These are phyloP conservation scores for Sebastes kiyomatsui DNA, from an alignment of 2,797 vertebrate species.

Conservation along the genomic window DNA sequence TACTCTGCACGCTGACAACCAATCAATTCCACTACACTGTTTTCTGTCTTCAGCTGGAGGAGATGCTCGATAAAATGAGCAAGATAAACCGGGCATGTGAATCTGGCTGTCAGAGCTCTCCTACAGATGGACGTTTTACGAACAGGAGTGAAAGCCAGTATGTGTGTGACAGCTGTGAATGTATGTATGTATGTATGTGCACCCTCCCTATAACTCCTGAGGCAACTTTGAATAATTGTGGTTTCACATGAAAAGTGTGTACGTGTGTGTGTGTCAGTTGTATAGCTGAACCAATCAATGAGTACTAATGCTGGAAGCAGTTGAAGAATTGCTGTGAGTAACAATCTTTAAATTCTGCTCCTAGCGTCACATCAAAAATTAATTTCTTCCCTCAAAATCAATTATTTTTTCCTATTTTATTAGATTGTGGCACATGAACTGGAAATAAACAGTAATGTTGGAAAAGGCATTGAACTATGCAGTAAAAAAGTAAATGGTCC, in stretches of 20 bases:
- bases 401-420: neutral
- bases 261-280: neutral
- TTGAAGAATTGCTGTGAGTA: neutral
- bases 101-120: conserved; percentile 49
- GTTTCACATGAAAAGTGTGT: conserved; percentile 4
- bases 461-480: conserved; percentile 13
- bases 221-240: conserved; percentile 18
- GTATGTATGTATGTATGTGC: neutral
- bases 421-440: neutral
- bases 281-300: conserved; percentile 3
- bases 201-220: conserved; percentile 1
- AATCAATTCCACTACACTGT: conserved; percentile 72
- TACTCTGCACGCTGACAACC: conserved; percentile 69
- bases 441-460: conserved; percentile 1
- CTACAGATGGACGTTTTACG: conserved; percentile 53
- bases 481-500: conserved; percentile 24
- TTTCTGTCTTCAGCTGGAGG: conserved; percentile 62
- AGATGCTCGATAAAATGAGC: conserved; percentile 63
- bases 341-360: conserved; percentile 2
- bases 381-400: neutral
- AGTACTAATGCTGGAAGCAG: neutral
- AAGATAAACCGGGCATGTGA: conserved; percentile 57
- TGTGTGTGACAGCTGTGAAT: conserved; percentile 35
- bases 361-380: neutral
- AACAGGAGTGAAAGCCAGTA: conserved; percentile 33